Base-by-base conservation (phyloP, 2,888 invertebrate species). In the Strigamia maritima region DNA sequence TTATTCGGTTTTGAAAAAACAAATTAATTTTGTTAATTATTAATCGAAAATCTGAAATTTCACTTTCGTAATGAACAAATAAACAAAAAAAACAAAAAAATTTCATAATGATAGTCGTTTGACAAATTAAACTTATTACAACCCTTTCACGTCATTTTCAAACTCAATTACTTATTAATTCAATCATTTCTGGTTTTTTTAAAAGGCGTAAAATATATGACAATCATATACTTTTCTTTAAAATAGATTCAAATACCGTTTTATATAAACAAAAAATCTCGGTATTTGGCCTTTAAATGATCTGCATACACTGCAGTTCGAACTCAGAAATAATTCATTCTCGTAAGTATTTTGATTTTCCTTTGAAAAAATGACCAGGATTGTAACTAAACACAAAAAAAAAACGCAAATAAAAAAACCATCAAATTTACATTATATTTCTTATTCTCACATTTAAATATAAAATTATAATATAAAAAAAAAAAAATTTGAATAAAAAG, bases 221-320 rank as follows among this genome's bases (percentile, higher is more conserved):
- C 65, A 26, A 26, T 14, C 60, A 60, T 60, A 65, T 65, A 65
- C 24, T 7, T 26, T 14, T 65, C 26, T 26, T 26, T 8, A 26
- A 26, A 65, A 24, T 16, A 26, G 1, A 14, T 65, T 65, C 65
- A 65, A 65, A 65, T 65, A 65, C 65, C 26, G 8, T 26, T 26
- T 49, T n/a, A 19, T 49, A 19, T n/a, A 49, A 49, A 19, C 49
- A 65, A 65, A 65, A n/a, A 65, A 16, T 14, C 3, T 2, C n/a
- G 65, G 65, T 65, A 65, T 28, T 65, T 65, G 26, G 65, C 65
- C 65, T 65, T 65, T 10, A 2, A 26, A 2, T 14, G 65, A 65
- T 65, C 28, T 65, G 65, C 65, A 65, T 65, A 65, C 65, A 65
- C 65, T 65, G 65, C 65, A 65, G 65, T 26, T 65, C 65, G 24